Base-by-base conservation (phyloP, 2,888 invertebrate species). In the Orchesella flavescens region DNA sequence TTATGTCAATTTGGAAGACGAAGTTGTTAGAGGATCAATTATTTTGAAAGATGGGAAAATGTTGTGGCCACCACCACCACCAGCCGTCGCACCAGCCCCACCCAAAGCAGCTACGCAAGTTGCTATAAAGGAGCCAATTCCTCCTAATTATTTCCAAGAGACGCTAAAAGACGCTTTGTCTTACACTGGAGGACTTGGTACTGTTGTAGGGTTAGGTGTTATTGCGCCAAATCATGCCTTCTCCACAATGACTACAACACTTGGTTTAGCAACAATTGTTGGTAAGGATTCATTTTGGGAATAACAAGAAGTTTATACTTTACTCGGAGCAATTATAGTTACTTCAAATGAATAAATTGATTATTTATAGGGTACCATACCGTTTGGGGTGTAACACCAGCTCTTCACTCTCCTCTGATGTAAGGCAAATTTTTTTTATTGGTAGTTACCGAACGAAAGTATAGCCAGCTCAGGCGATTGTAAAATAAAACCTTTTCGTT, bases 361-460 rank as follows among this genome's bases (percentile, higher is more conserved):
- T 34, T 4, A 2, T 4, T 34, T 34, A 7, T 19, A 65, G 34
- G 93, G 53, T 96, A 96, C 91, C 96, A 96, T 91, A 96, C 96
- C 0, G 96, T 96, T 15, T 97, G 96, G 96, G 96, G 95, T 71
- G 96, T 97, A 19, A 95, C 95, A 17, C 96, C 96, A 12, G 96
- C 96, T 44, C 92, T 97, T 23, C 96, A 97, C 91, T 96, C 96
- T 5, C 72, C 69, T 12, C 61, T 73, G 1, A 82, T 69, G 69
- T 44, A 44, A 44, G 46, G 2, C 3, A 34, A 34, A 34, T 7
- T 19, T 19, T 19, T 69, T 69, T 5, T 10, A 34, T 44, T 44
- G 21, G 34, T 13, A 46, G 9, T 15, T 44, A 69, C 5, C n/a
- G n/a, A n/a, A n/a, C n/a, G n/a, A n/a, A n/a, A n/a, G n/a, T n/a